Evolutionary conservation across 2,113 vertebrate species (phyloP), one percentile per base, ranked within the genome.

Genomic region (Indicator maculatus): DNA sequence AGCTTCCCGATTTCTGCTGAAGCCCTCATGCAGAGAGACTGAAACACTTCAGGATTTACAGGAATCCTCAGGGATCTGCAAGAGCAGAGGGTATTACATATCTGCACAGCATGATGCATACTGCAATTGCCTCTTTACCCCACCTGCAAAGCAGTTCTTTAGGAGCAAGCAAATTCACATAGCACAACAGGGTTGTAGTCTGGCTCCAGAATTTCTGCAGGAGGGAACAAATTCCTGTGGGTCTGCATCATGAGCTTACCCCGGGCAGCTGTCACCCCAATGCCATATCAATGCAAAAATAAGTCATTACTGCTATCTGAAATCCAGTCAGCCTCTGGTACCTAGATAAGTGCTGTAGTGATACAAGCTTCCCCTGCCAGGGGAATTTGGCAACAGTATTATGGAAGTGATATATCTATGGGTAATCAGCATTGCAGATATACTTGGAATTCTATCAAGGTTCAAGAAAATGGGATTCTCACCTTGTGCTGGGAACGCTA

Each of bases 181-280:
- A 26, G 16, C 24, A 30, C 12, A 9, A 6, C 1, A 2, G 38
- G 21, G 28, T 60, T 0, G 0, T 9, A 60, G 16, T 41, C 76
- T 69, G 65, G 19, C 16, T 67, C 14, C 0, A 0, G 41, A 71
- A 52, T 59, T 90, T 41, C 69, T 63, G 17, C 76, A 84, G 65
- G 33, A 74, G 23, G 16, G 38, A 81, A 64, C 6, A 31, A 75
- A 75, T 77, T 78, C 53, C 61, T 52, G 1, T 16, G 3, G 16
- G 28, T 64, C 18, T 75, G 26, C 17, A 18, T 26, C 58, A 64
- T 5, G 41, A 93, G 9, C 36, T 74, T 77, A 2, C 18, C 30
- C 7, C 38, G 71, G 38, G 52, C 14, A 36, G 45, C n/a, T 78
- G 12, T 77, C 38, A 41, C 9, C 24, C 9, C 33, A 75, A 9